Evolutionary conservation across 1,140 invertebrate genomes (phyloP).

Genomic region (Drosophila burlai): DNA sequence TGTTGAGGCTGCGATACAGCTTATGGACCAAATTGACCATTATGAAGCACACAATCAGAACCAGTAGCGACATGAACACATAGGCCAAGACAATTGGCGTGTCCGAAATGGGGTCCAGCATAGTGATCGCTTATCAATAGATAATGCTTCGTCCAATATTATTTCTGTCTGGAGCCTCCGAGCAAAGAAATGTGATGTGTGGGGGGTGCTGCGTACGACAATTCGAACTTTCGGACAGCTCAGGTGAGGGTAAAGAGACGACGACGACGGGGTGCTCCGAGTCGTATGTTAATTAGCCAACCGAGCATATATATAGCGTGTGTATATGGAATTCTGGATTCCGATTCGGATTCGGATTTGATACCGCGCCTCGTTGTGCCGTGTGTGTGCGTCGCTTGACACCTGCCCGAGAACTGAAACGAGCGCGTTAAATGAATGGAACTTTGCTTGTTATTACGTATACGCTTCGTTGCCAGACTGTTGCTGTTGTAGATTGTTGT

Average conservation of each 20-base stretch:
- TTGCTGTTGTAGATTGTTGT: conserved; percentile 16
- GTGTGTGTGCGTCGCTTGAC: conserved; percentile 56
- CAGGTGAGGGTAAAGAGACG: conserved; percentile 33
- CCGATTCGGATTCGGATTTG: conserved; percentile 21
- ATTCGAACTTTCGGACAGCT: conserved; percentile 21
- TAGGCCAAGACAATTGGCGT: conserved; percentile 80
- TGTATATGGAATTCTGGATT: conserved; percentile 40
- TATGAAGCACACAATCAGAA: conserved; percentile 80
- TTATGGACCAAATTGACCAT: conserved; percentile 80
- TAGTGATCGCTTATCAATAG: conserved; percentile 37
- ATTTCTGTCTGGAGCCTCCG: background rate
- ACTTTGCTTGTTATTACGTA: conserved; percentile 57
- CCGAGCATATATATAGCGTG: conserved; percentile 37
- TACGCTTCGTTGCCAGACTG: conserved; percentile 59
- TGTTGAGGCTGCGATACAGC: conserved; percentile 64
- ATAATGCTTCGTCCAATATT: conserved; percentile 14
- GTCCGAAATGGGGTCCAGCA: conserved; percentile 79
- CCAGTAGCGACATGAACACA: conserved; percentile 75
- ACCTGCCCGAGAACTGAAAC: conserved; percentile 63
- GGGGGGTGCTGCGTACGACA: conserved; percentile 1
- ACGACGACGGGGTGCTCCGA: conserved; percentile 18
- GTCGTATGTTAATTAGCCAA: conserved; percentile 45
- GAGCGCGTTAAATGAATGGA: conserved; percentile 57
- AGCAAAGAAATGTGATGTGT: conserved; percentile 10
- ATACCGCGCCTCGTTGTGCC: conserved; percentile 32